Conservation (phyloP, 2,113 vertebrate species). For the Herpailurus yagouaroundi region DNA sequence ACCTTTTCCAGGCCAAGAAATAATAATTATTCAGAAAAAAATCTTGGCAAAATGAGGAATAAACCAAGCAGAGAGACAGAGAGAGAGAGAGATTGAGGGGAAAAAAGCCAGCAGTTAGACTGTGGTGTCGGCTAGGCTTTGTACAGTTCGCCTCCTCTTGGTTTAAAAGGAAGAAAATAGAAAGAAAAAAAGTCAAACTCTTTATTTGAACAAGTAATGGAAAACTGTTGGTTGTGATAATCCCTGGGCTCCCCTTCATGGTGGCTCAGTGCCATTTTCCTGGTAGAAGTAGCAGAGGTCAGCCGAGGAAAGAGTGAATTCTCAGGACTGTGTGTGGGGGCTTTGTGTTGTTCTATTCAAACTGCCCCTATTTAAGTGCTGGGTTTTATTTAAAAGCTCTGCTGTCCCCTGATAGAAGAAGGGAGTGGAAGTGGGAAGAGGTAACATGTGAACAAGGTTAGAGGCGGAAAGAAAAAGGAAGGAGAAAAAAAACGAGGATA, state of each 20-base stretch:
- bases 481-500: slow-evolving; percentile 59
- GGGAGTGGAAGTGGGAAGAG: slow-evolving; percentile 67
- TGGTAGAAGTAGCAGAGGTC: slow-evolving; percentile 86
- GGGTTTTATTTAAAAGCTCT: slow-evolving; percentile 70
- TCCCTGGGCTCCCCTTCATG: slow-evolving; percentile 69
- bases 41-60: slow-evolving; percentile 83
- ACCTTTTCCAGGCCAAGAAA: slow-evolving; percentile 73
- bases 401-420: slow-evolving; percentile 62
- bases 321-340: slow-evolving; percentile 23
- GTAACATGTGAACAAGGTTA: slow-evolving; percentile 75
- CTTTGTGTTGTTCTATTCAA: slow-evolving; percentile 63
- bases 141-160: slow-evolving; percentile 49
- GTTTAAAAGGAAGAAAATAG: slow-evolving; percentile 74
- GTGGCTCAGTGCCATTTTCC: slow-evolving; percentile 83
- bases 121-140: slow-evolving; percentile 78
- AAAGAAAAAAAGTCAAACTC: slow-evolving; percentile 68
- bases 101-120: slow-evolving; percentile 65
- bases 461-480: slow-evolving; percentile 78
- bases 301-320: slow-evolving; percentile 60
- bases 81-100: background rate
- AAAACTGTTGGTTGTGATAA: slow-evolving; percentile 80
- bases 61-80: slow-evolving; percentile 62
- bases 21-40: slow-evolving; percentile 74
- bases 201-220: slow-evolving; percentile 82
- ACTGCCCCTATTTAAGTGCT: slow-evolving; percentile 76